Percentiles rank a stretch among this genome's conserved stretches.
These are phyloP conservation scores for Pimpla rufipes DNA, from an alignment of 2,888 invertebrate genomes.

Conservation along the genomic window DNA sequence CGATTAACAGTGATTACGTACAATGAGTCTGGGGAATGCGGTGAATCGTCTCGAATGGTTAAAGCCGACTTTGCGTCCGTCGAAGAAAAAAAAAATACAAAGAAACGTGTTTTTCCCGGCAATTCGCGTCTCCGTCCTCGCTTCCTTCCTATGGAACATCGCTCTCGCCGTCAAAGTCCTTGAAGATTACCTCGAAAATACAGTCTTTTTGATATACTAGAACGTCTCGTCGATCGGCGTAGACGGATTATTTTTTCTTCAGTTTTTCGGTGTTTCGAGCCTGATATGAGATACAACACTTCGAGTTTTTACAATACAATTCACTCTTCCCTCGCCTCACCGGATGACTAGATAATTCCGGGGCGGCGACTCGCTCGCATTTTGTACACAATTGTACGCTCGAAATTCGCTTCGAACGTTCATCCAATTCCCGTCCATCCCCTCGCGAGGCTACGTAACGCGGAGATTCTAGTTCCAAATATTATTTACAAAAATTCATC, in stretches of 20 bases:
- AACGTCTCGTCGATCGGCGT: constrained; percentile 47
- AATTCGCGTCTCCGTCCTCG: constrained; percentile 36
- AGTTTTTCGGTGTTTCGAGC: constrained; percentile 23
- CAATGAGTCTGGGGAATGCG: constrained; percentile 49
- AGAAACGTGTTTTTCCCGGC: constrained; percentile 15
- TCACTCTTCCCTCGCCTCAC: constrained; percentile 45
- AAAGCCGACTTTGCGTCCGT: constrained; percentile 2
- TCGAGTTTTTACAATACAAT: constrained; percentile 51
- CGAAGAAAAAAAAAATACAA: constrained; percentile 25
- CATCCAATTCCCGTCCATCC: background rate
- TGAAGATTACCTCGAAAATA: constrained; percentile 70
- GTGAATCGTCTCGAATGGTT: background rate
- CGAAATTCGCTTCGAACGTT: constrained; percentile 1
- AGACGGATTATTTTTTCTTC: constrained; percentile 7
- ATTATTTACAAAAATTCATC: constrained; percentile 27
- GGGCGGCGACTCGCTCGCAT: constrained; percentile 12
- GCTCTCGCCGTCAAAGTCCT: constrained; percentile 53
- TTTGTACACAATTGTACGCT: constrained; percentile 29
- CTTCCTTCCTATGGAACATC: constrained; percentile 44
- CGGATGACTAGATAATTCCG: constrained; percentile 61
- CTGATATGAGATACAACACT: constrained; percentile 57
- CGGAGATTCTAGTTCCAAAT: background rate
- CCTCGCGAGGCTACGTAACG: constrained; percentile 1
- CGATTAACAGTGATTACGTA: constrained; percentile 65
- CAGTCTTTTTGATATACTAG: constrained; percentile 71